Conservation (phyloP, 2,888 invertebrate genomes). For the Aricia artaxerxes region DNA sequence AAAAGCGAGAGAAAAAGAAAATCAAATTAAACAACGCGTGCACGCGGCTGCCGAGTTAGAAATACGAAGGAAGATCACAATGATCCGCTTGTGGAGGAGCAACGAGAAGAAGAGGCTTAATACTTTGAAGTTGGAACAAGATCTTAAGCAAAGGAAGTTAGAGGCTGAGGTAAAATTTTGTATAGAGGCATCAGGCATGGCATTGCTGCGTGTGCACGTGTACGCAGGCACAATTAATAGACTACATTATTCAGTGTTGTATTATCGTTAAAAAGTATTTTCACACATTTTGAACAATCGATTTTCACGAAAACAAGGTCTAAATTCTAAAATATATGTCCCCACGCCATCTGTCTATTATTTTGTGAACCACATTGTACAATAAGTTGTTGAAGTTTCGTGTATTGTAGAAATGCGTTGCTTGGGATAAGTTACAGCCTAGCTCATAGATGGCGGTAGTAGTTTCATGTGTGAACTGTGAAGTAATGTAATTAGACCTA, state of each 20-base stretch:
- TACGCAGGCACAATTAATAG: no score
- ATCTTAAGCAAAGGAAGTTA: constrained; percentile 52
- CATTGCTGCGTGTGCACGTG: neutral
- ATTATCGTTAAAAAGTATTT: no score
- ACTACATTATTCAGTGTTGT: no score
- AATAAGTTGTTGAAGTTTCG: neutral
- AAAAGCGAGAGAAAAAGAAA: constrained; percentile 59
- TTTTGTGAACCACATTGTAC: neutral
- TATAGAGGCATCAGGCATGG: neutral
- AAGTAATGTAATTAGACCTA: neutral
- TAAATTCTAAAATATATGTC: neutral
- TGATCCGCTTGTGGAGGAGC: constrained; percentile 68
- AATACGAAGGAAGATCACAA: constrained; percentile 67
- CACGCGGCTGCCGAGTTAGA: constrained; percentile 72
- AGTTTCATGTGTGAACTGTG: neutral
- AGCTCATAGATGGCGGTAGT: neutral
- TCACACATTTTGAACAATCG: no score
- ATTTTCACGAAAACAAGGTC: neutral
- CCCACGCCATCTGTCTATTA: neutral
- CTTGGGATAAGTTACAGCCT: no score
- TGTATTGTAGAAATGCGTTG: neutral
- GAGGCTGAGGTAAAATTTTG: constrained; percentile 56
- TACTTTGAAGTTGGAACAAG: constrained; percentile 60
- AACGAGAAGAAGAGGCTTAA: constrained; percentile 67
- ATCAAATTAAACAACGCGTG: constrained; percentile 66